Percentiles rank a stretch among this genome's conserved stretches.
These are phyloP conservation scores for Zaprionus tsacasi DNA, from an alignment of 1,140 invertebrate species.

Conservation along the genomic window DNA sequence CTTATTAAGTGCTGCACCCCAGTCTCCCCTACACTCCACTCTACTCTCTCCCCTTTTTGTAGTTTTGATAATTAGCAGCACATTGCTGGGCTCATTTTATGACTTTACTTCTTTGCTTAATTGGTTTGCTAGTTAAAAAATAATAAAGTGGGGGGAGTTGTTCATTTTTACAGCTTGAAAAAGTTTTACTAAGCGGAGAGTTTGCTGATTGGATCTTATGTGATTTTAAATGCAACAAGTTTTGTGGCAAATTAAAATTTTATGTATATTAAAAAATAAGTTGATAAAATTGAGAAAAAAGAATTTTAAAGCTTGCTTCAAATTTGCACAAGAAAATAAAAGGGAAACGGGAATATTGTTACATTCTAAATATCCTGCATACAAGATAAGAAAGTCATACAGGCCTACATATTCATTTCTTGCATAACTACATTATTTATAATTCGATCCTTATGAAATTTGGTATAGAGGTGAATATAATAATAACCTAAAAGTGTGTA, in stretches of 20 bases:
- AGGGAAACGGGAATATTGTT: no score
- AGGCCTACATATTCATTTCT: no score
- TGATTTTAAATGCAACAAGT: not conserved
- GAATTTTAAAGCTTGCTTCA: not conserved
- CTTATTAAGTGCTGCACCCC: constrained; percentile 34
- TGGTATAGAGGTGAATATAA: no score
- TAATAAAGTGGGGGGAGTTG: constrained; percentile 13
- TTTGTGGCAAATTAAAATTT: not conserved
- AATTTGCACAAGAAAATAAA: not conserved
- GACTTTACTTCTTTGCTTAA: constrained; percentile 31
- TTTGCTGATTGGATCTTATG: not conserved
- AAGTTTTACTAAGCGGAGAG: constrained; percentile 5
- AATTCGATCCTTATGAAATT: no score
- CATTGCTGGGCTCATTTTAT: constrained; percentile 45
- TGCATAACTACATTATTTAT: no score
- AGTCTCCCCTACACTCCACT: not conserved
- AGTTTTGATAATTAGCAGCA: constrained; percentile 38
- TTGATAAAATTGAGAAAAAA: not conserved
- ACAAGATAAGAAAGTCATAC: no score
- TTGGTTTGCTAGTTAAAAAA: constrained; percentile 18
- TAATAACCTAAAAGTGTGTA: no score
- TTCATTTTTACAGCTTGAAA: constrained; percentile 1
- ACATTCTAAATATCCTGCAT: no score
- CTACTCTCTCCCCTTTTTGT: not conserved
- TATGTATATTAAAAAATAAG: not conserved